Evolutionary conservation across 53 echinoderm and acorn worm genomes (phyloP).

Genomic region (Paelopatides confundens): DNA sequence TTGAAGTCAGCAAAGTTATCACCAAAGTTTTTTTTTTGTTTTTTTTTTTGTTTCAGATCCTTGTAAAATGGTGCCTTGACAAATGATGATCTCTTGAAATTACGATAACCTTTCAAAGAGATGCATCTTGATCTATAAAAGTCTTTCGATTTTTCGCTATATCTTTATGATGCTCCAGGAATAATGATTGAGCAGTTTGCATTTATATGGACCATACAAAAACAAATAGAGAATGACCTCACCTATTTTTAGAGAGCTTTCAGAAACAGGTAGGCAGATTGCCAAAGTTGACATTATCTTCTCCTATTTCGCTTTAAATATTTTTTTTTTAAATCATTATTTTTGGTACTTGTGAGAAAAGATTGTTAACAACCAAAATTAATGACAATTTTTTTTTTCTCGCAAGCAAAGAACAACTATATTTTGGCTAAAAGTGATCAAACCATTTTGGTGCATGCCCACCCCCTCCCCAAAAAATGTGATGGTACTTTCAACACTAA

Average conservation of each 20-base stretch:
- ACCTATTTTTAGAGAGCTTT: constrained; percentile 30
- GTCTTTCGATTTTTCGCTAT: constrained; percentile 50
- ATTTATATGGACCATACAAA: constrained; percentile 38
- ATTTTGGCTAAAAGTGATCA: too few species aligned
- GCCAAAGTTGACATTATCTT: constrained; percentile 15
- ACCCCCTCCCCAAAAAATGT: not conserved
- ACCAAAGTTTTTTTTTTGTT: constrained; percentile 44
- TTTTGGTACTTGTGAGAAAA: not conserved
- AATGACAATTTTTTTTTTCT: too few species aligned
- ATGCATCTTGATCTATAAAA: constrained; percentile 45
- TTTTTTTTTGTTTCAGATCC: constrained; percentile 36
- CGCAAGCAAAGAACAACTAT: too few species aligned
- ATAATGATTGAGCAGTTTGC: not conserved
- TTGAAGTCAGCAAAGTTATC: constrained; percentile 31
- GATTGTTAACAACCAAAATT: not conserved
- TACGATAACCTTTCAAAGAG: constrained; percentile 26
- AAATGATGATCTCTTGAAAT: constrained; percentile 48
- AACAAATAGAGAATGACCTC: not conserved
- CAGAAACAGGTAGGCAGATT: constrained; percentile 38
- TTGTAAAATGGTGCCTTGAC: constrained; percentile 57
- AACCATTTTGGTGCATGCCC: not conserved
- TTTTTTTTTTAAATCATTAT: not conserved
- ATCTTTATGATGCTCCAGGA: constrained; percentile 12
- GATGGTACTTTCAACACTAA: not conserved
- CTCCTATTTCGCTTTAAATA: too few species aligned